Conservation (phyloP, 2,113 vertebrate species). For the Ophthalmolycus amberensis region DNA sequence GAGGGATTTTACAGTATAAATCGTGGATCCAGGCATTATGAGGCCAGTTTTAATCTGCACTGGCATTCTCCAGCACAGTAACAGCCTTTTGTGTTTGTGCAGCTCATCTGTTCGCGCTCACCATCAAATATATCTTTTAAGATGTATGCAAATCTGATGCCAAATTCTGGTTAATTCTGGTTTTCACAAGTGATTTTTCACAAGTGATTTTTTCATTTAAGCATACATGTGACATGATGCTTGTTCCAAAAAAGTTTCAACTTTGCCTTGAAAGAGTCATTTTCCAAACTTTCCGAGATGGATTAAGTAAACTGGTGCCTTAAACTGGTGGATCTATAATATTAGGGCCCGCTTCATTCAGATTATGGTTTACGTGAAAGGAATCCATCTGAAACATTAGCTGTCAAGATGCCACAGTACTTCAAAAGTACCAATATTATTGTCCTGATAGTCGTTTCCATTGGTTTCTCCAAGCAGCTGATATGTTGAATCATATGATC, state of each 20-base stretch:
- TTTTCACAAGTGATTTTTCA: background rate
- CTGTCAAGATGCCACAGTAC: background rate
- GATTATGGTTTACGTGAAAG: background rate
- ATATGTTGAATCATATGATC: conserved; percentile 28
- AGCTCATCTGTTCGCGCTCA: background rate
- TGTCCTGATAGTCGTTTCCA: background rate
- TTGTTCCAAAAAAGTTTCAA: background rate
- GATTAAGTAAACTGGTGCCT: background rate
- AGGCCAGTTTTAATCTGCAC: conserved; percentile 30
- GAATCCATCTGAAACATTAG: background rate
- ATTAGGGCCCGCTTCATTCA: background rate
- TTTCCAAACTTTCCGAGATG: background rate
- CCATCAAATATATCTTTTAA: background rate
- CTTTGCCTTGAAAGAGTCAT: background rate
- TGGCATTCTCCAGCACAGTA: conserved; percentile 21
- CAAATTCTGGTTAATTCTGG: background rate
- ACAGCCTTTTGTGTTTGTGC: conserved; percentile 20
- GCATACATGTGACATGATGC: background rate
- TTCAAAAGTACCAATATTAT: background rate
- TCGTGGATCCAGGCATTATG: background rate
- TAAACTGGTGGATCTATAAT: background rate
- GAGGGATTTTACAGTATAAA: conserved; percentile 21
- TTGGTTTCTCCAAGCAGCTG: conserved; percentile 15
- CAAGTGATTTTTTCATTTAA: no score
- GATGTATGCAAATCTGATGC: background rate